A percentile compares a stretch with the other conserved stretches of the same genome.
Conservation (phyloP, 2,797 vertebrate species). For the Danio kyathit region DNA sequence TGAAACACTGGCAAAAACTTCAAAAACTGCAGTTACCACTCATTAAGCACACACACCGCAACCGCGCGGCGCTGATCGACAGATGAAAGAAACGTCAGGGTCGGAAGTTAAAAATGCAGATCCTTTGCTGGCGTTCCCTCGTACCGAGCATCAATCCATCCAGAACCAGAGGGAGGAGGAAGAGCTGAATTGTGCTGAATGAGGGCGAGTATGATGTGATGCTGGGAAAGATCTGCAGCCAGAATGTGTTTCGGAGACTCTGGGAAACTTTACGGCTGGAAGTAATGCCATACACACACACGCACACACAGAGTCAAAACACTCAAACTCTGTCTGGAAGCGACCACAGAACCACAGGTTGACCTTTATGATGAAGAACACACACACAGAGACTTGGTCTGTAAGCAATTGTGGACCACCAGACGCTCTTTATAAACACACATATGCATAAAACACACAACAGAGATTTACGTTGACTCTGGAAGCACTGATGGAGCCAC, state of each 20-base stretch:
- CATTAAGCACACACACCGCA: slow-evolving; percentile 37
- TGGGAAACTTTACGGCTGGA: slow-evolving; percentile 33
- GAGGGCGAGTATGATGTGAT: slow-evolving; percentile 40
- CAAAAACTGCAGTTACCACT: slow-evolving; percentile 50
- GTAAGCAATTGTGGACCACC: slow-evolving; percentile 36
- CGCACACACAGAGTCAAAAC: neutral
- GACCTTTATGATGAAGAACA: slow-evolving; percentile 31
- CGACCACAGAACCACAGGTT: slow-evolving; percentile 22
- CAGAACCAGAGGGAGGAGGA: slow-evolving; percentile 25
- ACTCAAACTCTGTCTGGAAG: slow-evolving; percentile 10
- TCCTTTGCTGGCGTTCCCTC: slow-evolving; percentile 3
- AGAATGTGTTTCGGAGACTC: slow-evolving; percentile 11
- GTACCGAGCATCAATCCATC: slow-evolving; percentile 16
- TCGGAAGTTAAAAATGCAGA: slow-evolving; percentile 36
- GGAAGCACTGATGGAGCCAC: slow-evolving; percentile 23
- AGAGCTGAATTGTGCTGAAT: slow-evolving; percentile 3
- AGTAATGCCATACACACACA: slow-evolving; percentile 3
- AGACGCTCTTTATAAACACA: slow-evolving; percentile 16
- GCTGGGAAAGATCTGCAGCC: slow-evolving; percentile 33
- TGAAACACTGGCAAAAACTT: slow-evolving; percentile 54
- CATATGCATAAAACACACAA: slow-evolving; percentile 17
- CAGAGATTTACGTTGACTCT: neutral
- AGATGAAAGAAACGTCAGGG: slow-evolving; percentile 31
- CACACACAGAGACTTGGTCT: slow-evolving; percentile 21
- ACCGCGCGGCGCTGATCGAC: neutral